These are phyloP conservation scores for Acanthurus tractus DNA, from an alignment of 2,797 vertebrate species.

Conservation along the genomic window DNA sequence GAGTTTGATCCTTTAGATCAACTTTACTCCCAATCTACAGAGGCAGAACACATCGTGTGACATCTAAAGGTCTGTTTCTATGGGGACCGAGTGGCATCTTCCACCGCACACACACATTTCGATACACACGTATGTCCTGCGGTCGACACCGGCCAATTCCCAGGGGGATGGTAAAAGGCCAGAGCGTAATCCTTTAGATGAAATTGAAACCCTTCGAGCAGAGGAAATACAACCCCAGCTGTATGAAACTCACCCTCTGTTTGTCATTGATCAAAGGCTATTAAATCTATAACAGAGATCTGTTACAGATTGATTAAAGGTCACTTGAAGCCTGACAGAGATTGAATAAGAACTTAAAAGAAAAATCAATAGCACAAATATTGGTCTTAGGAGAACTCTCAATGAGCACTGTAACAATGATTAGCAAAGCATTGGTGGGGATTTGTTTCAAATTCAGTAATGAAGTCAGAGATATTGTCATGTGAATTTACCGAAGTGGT, in stretches of 20 bases:
- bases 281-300: constrained; percentile 73
- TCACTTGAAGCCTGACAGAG: constrained; percentile 65
- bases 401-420: constrained; percentile 57
- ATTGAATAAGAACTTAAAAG: constrained; percentile 63
- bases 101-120: constrained; percentile 43
- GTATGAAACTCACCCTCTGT: constrained; percentile 50
- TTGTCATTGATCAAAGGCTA: constrained; percentile 75
- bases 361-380: constrained; percentile 64
- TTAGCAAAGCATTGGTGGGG: constrained; percentile 47
- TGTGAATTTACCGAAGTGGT: constrained; percentile 34
- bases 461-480: constrained; percentile 43
- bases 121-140: constrained; percentile 54
- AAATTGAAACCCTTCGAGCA: constrained; percentile 67
- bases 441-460: constrained; percentile 44
- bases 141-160: constrained; percentile 41
- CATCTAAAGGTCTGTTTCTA: constrained; percentile 42
- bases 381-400: constrained; percentile 54
- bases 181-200: constrained; percentile 63
- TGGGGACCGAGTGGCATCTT: constrained; percentile 38
- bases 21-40: constrained; percentile 20
- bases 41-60: constrained; percentile 1
- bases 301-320: constrained; percentile 74
- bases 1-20: constrained; percentile 16
- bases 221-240: constrained; percentile 61
- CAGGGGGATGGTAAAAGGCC: constrained; percentile 60